phyloP scores from a whole-genome alignment of 2,113 vertebrate genomes.

The Leptocoma aspasia region DNA sequence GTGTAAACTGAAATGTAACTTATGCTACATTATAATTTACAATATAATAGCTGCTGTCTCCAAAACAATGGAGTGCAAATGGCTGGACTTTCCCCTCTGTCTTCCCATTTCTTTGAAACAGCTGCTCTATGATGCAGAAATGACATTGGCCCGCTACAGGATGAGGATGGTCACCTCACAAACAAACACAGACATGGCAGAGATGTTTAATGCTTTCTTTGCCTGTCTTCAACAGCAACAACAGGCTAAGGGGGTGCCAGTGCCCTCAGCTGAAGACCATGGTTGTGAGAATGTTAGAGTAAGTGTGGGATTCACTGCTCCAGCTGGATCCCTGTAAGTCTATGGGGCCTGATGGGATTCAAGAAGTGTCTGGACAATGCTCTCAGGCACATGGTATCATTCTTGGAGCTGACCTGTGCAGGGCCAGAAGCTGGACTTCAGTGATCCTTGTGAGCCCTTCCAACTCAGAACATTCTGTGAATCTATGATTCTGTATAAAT shows the following conservation, averaged over 20 bases:
- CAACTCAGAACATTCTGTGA: not conserved
- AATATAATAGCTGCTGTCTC: not conserved
- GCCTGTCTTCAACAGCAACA: not conserved
- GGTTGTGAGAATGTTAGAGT: not conserved
- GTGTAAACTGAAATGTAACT: no score
- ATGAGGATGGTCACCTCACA: not conserved
- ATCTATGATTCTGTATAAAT: not conserved
- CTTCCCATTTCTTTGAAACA: not conserved
- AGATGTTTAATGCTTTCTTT: not conserved
- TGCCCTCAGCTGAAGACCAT: not conserved
- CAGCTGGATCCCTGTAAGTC: not conserved
- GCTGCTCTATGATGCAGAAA: not conserved
- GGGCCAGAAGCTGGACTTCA: not conserved
- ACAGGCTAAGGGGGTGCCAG: not conserved
- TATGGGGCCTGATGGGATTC: not conserved
- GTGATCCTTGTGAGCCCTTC: not conserved
- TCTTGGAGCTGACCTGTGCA: not conserved
- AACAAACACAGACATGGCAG: not conserved
- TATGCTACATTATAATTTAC: no score
- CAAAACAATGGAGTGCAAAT: not conserved
- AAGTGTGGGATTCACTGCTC: not conserved
- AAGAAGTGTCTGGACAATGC: not conserved
- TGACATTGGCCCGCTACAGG: fast-evolving
- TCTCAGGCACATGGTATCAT: no score
- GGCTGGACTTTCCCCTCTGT: not conserved